Base-by-base conservation (phyloP, 2,797 vertebrate genomes). In the Scarus forsteni region DNA sequence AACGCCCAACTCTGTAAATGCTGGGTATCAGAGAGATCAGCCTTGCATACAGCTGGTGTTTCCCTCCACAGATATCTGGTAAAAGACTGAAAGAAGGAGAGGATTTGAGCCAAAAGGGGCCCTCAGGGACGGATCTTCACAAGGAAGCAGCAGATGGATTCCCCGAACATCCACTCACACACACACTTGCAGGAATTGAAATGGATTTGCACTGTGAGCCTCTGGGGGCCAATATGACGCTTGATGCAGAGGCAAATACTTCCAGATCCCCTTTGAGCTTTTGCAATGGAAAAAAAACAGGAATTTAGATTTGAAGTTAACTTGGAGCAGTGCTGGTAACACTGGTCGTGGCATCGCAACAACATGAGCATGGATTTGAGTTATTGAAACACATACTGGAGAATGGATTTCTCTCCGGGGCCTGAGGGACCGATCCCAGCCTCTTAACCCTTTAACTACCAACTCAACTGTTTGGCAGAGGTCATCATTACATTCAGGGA, bases 241-340 rank as follows among this genome's bases (percentile, higher is more conserved):
- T 66, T 60, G 53, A 71, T 69, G 63, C 62, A 70, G 48, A 79
- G 66, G 66, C 15, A 80, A 82, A 88, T 73, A 72, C 79, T 73
- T 78, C 75, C 61, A 75, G 51, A 81, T 85, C 70, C 51, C 53
- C 45, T 60, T 38, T 60, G 68, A 76, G 83, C 66, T 81, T 59
- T 39, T 72, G 49, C 38, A 56, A 39, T 7, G 1, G 18, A 66
- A 60, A 48, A 60, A 27, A 48, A 60, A 18, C n/a, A 11, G 9
- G 42, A 74, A 66, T 70, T 70, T 13, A 6, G 43, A 15, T 44
- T 44, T 44, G 42, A 61, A 60, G 67, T 58, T 34, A 18, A 19
- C 58, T 67, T 48, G 35, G 13, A 51, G 44, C 43, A 48, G 64
- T 40, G 63, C 38, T 73, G 77, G 54, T 80, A 43, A 43, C 52